Percentiles rank a stretch among this genome's conserved stretches.
Conservation (phyloP, 2,888 invertebrate species). For the Cerceris ruficornis region DNA sequence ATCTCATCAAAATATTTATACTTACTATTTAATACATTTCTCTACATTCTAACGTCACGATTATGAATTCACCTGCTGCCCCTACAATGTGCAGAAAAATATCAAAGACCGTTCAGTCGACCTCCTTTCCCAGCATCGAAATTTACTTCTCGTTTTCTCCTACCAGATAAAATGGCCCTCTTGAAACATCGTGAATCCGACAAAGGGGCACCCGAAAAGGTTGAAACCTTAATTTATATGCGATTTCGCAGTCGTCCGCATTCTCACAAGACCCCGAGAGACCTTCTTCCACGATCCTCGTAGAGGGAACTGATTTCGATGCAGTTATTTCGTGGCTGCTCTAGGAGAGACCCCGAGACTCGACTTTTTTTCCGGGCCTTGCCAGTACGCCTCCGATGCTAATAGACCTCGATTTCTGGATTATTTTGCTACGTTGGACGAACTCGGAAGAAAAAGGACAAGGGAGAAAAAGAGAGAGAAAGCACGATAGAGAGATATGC, state of each 20-base stretch:
- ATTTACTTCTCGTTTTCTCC: constrained; percentile 25
- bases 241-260: constrained; percentile 64
- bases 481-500: constrained; percentile 56
- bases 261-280: constrained; percentile 56
- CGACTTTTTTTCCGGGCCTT: constrained; percentile 55
- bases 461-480: neutral
- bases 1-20: too few species aligned
- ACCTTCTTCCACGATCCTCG: constrained; percentile 30
- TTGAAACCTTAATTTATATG: constrained; percentile 73
- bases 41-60: too few species aligned
- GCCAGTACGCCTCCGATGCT: constrained; percentile 74
- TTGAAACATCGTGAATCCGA: constrained; percentile 59
- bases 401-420: constrained; percentile 76
- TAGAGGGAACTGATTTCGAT: constrained; percentile 73
- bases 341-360: constrained; percentile 51
- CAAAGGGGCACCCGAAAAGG: constrained; percentile 68
- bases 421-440: constrained; percentile 64
- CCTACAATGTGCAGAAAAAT: constrained; percentile 5
- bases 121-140: constrained; percentile 33
- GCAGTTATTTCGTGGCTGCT: constrained; percentile 68
- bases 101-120: constrained; percentile 23
- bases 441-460: constrained; percentile 18
- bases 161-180: constrained; percentile 38
- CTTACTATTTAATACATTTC: too few species aligned
- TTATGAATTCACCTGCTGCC: too few species aligned